Evolutionary conservation across 2,113 vertebrate genomes (phyloP), one percentile per base, ranked within the genome.

Genomic region (Carettochelys insculpta): DNA sequence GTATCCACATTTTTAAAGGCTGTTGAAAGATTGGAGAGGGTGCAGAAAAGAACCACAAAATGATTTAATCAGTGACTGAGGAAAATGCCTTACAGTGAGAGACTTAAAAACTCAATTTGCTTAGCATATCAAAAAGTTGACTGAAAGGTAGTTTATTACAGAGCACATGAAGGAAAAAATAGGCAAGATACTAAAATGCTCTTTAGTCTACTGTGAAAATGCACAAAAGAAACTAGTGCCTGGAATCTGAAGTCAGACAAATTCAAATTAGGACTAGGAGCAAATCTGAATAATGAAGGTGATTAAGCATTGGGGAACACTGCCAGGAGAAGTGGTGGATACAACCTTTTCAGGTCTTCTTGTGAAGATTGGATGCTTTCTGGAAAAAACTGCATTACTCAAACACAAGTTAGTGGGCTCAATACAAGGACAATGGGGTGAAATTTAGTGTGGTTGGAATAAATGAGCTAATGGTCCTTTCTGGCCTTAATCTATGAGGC

Each of bases 41-140:
- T 89, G 2, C 4, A 17, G 4, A 25, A 0, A 0, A 88, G 75
- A 84, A 45, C 1, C 1, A 6, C 73, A 2, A 47, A 12, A 52
- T 85, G 25, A n/a, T 77, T 83, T 3, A 38, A 41, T 48, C n/a
- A n/a, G n/a, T n/a, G 75, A 3, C 1, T 25, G 34, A 53, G 82
- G 61, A 17, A 1, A 87, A 68, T 3, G 27, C 68, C 0, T 3
- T 89, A 7, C 71, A 16, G 38, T 56, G 31, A 83, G 50, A 87
- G 75, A 1, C 4, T 47, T 89, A 38, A 68, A 73, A 80, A 22
- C 5, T 83, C 25, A 17, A 2, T 58, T 20, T 51, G 11, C 48
- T 86, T n/a, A 48, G 11, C 54, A 87, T 10, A 41, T 77, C 38
- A 88, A 61, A 47, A 61, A 47, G 5, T 52, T 22, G 11, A 45